A percentile compares a stretch with the other conserved stretches of the same genome.
Evolutionary conservation across 2,113 vertebrate genomes (phyloP).

Genomic region (Ibidorhyncha struthersii): DNA sequence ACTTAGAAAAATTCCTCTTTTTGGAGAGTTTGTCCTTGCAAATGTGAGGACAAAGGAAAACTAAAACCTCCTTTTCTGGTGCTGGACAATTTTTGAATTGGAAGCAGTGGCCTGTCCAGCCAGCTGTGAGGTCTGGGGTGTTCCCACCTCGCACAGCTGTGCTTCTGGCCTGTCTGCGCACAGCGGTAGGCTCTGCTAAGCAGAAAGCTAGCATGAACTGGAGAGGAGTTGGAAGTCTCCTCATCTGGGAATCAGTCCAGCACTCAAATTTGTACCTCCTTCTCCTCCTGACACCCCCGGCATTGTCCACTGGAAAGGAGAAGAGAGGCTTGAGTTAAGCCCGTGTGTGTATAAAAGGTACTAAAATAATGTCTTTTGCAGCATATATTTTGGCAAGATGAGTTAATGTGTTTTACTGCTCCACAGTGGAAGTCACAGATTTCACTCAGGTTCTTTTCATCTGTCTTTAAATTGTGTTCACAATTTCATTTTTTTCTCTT

Average conservation of each 20-base stretch:
- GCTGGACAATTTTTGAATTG: not conserved
- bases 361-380: not conserved
- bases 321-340: not conserved
- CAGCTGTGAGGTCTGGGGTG: not conserved
- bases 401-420: slow-evolving; percentile 1
- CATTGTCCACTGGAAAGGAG: not conserved
- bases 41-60: not conserved
- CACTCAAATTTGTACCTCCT: not conserved
- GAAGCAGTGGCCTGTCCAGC: not conserved
- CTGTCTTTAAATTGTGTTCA: not conserved
- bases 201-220: not conserved
- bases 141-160: not conserved
- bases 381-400: not conserved
- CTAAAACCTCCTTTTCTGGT: not conserved
- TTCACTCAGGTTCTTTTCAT: not conserved
- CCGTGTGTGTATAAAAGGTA: not conserved
- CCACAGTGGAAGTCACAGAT: not conserved
- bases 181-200: not conserved
- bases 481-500: not conserved
- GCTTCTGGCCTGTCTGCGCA: not conserved
- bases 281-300: not conserved
- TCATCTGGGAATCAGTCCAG: not conserved
- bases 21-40: not conserved
- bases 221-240: not conserved
- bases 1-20: not conserved